Conservation (phyloP, 2,113 vertebrate genomes). For the Marcusenius ussheri region DNA sequence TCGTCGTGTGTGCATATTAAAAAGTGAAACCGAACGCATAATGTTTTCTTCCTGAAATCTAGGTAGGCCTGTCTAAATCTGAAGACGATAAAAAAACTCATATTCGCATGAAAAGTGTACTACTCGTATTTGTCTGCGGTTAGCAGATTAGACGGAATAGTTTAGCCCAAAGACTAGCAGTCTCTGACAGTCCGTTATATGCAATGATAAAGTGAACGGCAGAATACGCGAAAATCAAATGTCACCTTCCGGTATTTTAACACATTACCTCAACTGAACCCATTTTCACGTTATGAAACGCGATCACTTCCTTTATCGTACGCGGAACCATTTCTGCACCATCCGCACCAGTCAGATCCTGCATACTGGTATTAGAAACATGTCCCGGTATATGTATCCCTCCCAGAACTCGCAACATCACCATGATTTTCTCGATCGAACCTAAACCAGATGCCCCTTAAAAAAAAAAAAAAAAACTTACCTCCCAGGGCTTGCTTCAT, state of each 20-base stretch:
- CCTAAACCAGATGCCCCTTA: constrained; percentile 7
- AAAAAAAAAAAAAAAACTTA: constrained; percentile 52
- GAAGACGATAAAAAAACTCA: background rate
- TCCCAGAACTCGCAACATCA: background rate
- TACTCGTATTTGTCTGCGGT: background rate
- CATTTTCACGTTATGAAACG: background rate
- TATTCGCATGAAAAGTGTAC: background rate
- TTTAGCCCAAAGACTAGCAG: background rate
- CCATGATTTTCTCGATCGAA: background rate
- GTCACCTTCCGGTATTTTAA: background rate
- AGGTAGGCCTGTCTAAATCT: background rate
- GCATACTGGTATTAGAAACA: background rate
- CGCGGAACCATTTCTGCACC: background rate
- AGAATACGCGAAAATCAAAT: background rate
- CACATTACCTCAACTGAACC: background rate
- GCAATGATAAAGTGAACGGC: background rate
- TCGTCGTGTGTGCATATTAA: background rate
- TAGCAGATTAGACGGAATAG: background rate
- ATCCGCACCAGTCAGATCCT: background rate
- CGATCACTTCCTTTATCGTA: background rate
- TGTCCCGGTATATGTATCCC: background rate
- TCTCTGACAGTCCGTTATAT: background rate
- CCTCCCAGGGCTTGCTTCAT: constrained; percentile 93
- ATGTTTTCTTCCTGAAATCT: background rate
- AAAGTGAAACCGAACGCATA: background rate